Evolutionary conservation across 1,140 invertebrate species (phyloP), one percentile per base, ranked within the genome.

Genomic region (Diachasma alloeum): DNA sequence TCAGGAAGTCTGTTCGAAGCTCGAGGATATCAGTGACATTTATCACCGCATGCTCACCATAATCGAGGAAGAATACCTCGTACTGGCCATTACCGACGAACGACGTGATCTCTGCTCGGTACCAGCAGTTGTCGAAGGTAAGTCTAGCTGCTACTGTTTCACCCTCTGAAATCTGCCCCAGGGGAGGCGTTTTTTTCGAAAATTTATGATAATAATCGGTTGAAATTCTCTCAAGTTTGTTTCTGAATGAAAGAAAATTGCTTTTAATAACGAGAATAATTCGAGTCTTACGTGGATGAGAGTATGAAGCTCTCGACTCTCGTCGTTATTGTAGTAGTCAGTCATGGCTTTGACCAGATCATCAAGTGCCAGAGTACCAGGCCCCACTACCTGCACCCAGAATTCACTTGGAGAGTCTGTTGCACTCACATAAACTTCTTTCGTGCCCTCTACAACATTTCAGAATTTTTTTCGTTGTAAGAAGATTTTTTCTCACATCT

Each of bases 401-500:
- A 97, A 97, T 26, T 93, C 91, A 0, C 91, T 92, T 13, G 95
- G 95, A n/a, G 92, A 92, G 19, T 93, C 93, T 71, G 96, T 92
- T 0, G 95, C 94, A 0, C 94, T 95, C 0, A 97, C 94, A 88
- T 93, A 96, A 8, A 97, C 94, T 86, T 96, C 93, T 81, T 96
- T 92, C 24, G 91, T 91, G 8, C 92, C 91, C 75, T 93, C 82
- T 84, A 15, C 31, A 59, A 79, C 0, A 66, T 67, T 72, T 63
- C 17, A 69, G 22, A 36, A n/a, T n/a, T n/a, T n/a, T n/a, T n/a
- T n/a, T n/a, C n/a, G n/a, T n/a, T n/a, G n/a, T n/a, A n/a, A n/a
- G n/a, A n/a, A n/a, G n/a, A n/a, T n/a, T n/a, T n/a, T n/a, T n/a
- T n/a, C n/a, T n/a, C n/a, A n/a, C n/a, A n/a, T n/a, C n/a, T n/a